A percentile compares a stretch with the other conserved stretches of the same genome.
These are phyloP conservation scores for Sycophaga agraensis DNA, from an alignment of 1,140 invertebrate species.

Conservation along the genomic window DNA sequence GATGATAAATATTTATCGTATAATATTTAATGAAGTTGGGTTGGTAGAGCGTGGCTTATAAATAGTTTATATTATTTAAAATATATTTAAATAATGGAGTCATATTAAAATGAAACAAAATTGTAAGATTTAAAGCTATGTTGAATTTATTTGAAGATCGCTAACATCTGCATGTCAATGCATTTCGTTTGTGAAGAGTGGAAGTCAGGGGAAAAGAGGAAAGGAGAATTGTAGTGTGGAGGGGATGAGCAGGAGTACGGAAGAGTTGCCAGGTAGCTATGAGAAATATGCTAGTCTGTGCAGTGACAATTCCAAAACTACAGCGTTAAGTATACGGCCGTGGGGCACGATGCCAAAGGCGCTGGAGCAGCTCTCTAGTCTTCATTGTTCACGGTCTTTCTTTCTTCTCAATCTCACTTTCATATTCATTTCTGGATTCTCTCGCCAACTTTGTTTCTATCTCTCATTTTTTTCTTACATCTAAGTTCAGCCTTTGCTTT, in stretches of 20 bases:
- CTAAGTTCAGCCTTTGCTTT: neutral
- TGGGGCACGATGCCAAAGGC: constrained; percentile 53
- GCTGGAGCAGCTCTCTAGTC: constrained; percentile 51
- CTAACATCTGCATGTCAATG: too few relatives aligned
- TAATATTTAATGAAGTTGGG: too few relatives aligned
- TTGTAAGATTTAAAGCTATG: too few relatives aligned
- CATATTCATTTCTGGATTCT: constrained; percentile 40
- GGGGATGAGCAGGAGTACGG: neutral
- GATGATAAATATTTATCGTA: too few relatives aligned
- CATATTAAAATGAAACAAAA: too few relatives aligned
- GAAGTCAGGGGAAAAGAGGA: too few relatives aligned
- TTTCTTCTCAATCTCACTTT: constrained; percentile 11
- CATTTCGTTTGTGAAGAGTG: too few relatives aligned
- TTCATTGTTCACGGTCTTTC: constrained; percentile 50
- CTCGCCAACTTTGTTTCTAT: constrained; percentile 28
- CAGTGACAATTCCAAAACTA: constrained; percentile 53
- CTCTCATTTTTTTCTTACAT: neutral
- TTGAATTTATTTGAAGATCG: too few relatives aligned
- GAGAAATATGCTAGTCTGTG: constrained; percentile 20
- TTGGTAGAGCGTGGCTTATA: too few relatives aligned
- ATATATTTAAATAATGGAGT: too few relatives aligned
- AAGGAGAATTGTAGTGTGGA: too few relatives aligned
- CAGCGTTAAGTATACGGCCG: constrained; percentile 51
- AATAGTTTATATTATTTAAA: too few relatives aligned
- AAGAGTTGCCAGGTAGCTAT: constrained; percentile 6